Evolutionary conservation across 2,888 invertebrate genomes (phyloP), one percentile per base, ranked within the genome.

Genomic region (Lymantria dispar): DNA sequence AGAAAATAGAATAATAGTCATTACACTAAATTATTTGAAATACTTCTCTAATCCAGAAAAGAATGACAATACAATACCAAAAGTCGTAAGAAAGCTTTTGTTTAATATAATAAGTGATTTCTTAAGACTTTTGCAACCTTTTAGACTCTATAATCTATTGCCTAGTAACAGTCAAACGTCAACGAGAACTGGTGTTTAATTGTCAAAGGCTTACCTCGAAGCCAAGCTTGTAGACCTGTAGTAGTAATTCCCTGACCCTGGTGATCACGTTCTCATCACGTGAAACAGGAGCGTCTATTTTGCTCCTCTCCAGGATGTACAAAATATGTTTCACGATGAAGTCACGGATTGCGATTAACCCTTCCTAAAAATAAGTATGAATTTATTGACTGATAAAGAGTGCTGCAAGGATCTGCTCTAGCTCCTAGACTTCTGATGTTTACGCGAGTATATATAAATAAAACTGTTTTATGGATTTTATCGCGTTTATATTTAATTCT

Each of bases 161-260:
- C n/a, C n/a, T n/a, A n/a, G n/a, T n/a, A n/a, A n/a, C n/a, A n/a
- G n/a, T n/a, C n/a, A n/a, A n/a, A n/a, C n/a, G n/a, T n/a, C n/a
- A n/a, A n/a, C n/a, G n/a, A n/a, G n/a, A 29, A 7, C 15, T 37
- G 9, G 42, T 11, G 13, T 8, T 14, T 36, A 36, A 22, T 8
- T 22, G 10, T 29, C 8, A 42, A 10, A 8, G 31, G 0, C 33
- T 78, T 65, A 94, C 94, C 92, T 98, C 98, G 78, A 98, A 98
- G 10, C 97, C 97, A 74, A 98, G 96, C 78, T 96, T 95, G 85
- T 95, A 98, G 47, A 96, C 96, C 80, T 97, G 97, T 85, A 97
- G 95, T 58, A 98, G 66, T 37, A 90, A 74, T 47, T 90, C 89
- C 0, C 88, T 56, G 7, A 87, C 76, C 0, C 89, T 52, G 1